Base-by-base conservation (phyloP, 2,797 vertebrate species). In the Pseudomugil tenellus region DNA sequence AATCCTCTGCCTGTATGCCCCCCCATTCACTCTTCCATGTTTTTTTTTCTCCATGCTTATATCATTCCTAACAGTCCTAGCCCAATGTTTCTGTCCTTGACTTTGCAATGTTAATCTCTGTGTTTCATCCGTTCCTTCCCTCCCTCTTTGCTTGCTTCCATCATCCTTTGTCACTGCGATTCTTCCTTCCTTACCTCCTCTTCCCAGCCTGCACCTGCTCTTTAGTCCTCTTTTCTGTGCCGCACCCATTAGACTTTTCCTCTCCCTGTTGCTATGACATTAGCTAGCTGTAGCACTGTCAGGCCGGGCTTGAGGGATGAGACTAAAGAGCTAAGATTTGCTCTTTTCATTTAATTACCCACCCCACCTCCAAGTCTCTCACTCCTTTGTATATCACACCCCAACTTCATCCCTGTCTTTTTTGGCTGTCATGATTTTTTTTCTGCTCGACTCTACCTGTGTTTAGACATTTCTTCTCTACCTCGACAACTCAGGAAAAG, bases 181-280 rank as follows among this genome's bases (percentile, higher is more conserved):
- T 55, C 41, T 49, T 65, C 53, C 60, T 23, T 28, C 19, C 67
- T 52, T 31, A 16, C 52, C 77, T 67, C 73, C 58, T 68, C 53
- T 56, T 63, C 67, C 61, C 72, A 2, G 39, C 49, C 52, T 59
- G 23, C 72, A 87, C 85, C 86, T 90, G 82, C 75, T 85, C 65
- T 72, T 81, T 49, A 19, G 59, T 83, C 70, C 69, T 77, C 70
- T 80, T 70, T 65, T 79, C 84, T 37, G 48, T 83, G 80, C 87
- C 72, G 73, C 90, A 84, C 89, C 89, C 88, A 87, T 85, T 81
- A 84, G 83, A 86, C 85, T 87, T 84, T 71, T 72, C 75, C 81
- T 86, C 84, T 88, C 80, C 84, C 87, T 87, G 88, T 92, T 93
- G 90, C 90, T 91, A 93, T 92, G 91, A 91, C 91, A 91, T 91